Evolutionary conservation across 2,888 invertebrate genomes (phyloP), one percentile per base, ranked within the genome.

Genomic region (Agrotis segetum): DNA sequence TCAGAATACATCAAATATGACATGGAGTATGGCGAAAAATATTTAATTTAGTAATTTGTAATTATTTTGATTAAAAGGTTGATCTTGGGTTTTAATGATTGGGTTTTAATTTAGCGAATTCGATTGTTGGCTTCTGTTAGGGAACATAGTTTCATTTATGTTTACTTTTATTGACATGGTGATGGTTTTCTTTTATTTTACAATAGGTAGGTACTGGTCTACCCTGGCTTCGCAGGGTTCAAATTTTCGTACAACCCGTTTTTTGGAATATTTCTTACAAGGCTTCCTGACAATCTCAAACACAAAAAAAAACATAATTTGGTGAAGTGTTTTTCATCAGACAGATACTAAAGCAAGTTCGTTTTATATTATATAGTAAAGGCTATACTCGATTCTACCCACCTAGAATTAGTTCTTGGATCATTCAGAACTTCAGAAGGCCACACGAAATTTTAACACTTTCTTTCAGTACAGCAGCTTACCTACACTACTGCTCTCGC

Each of bases 1-100:
- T 65, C 53, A 46, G 44, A 55, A 60, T 59, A 72, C 52, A 52
- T 76, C 58, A 76, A 66, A 71, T 17, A 56, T 62, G 68, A 64
- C 47, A 72, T 40, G 52, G 47, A 55, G 14, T 11, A 16, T 49
- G 24, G 16, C 49, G 47, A 67, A 70, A 55, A 70, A 24, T 52
- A 70, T 60, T 59, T 9, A 58, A 47, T 16, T 73, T 64, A n/a
- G n/a, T 21, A 17, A 29, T 62, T 40, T n/a, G 7, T 52, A 66
- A 61, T 79, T 53, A 64, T 64, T 67, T 70, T 59, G 50, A 65
- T 71, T 40, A 47, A 47, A 50, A 11, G 9, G 4, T 62, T 47
- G 13, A 53, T 55, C 50, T 56, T 67, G 29, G 34, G 40, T 21
- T 44, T 4, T 56, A 34, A 53, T 49, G 13, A 21, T 46, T n/a